phyloP scores from a whole-genome alignment of 2,113 vertebrate species.

The Podarcis raffonei region DNA sequence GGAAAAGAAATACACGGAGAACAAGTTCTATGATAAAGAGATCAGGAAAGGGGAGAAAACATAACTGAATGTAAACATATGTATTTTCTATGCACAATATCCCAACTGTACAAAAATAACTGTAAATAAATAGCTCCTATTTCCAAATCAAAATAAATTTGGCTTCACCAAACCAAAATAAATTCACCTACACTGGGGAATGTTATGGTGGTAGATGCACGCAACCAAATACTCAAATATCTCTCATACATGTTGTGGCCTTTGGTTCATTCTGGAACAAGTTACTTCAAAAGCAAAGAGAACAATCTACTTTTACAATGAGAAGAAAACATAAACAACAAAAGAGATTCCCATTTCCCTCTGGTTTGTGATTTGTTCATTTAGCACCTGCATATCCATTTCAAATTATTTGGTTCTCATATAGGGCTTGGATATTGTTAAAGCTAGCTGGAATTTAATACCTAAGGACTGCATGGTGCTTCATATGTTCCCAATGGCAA shows the following conservation, averaged over 20 bases:
- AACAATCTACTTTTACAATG: not conserved
- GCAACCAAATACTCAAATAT: not conserved
- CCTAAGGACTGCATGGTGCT: not conserved
- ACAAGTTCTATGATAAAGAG: not conserved
- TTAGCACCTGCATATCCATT: constrained; percentile 11
- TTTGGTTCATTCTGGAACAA: not conserved
- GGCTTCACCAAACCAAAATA: not conserved
- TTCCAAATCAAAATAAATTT: not conserved
- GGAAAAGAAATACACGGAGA: constrained; percentile 15
- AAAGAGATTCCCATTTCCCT: not conserved
- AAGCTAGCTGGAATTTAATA: constrained; percentile 11
- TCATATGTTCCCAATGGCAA: not conserved
- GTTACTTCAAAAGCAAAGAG: not conserved
- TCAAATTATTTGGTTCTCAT: not conserved
- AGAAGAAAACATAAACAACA: not conserved
- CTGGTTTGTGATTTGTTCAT: not conserved
- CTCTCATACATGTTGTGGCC: not conserved
- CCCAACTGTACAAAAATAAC: constrained; percentile 13
- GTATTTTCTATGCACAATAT: not conserved
- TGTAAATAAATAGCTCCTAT: not conserved
- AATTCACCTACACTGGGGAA: not conserved
- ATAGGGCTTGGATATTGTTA: not conserved
- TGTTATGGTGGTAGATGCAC: not conserved
- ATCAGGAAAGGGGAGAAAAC: constrained; percentile 3
- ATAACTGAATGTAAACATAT: constrained; percentile 10